Conservation (phyloP, 2,888 invertebrate species). For the Cephonodes hylas region DNA sequence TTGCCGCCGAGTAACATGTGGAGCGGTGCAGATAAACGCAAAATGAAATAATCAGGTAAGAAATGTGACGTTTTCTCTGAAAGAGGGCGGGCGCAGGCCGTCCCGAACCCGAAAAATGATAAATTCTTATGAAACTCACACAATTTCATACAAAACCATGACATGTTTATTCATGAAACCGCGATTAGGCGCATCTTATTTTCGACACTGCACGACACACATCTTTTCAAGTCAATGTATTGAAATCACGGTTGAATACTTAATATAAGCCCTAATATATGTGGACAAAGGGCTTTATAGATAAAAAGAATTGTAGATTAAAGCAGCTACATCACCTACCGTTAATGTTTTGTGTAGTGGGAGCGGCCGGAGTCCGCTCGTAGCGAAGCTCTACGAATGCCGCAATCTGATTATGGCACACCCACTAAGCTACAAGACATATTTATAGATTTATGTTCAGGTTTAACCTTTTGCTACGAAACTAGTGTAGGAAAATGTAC, state of each 20-base stretch:
- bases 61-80: conserved; percentile 6
- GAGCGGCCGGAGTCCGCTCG: conserved; percentile 65
- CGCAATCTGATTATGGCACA: conserved; percentile 80
- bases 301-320: not conserved
- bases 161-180: not conserved
- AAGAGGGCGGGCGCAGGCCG: not conserved
- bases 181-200: not conserved
- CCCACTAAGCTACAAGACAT: conserved; percentile 56
- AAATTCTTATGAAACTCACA: not conserved
- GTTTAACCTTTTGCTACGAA: not conserved
- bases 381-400: conserved; percentile 73
- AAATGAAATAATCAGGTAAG: conserved; percentile 79
- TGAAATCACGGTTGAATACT: not conserved
- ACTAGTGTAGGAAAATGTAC: not conserved
- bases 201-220: not conserved
- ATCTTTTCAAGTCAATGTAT: not conserved
- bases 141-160: not conserved
- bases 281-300: not conserved
- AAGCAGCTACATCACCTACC: not conserved
- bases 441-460: conserved; percentile 13
- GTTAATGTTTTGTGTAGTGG: conserved; percentile 41
- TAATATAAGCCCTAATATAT: not conserved
- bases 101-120: not conserved
- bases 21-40: conserved; percentile 52
- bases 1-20: conserved; percentile 57